Conservation (phyloP, 2,797 vertebrate genomes). For the Psittacula derbiana region DNA sequence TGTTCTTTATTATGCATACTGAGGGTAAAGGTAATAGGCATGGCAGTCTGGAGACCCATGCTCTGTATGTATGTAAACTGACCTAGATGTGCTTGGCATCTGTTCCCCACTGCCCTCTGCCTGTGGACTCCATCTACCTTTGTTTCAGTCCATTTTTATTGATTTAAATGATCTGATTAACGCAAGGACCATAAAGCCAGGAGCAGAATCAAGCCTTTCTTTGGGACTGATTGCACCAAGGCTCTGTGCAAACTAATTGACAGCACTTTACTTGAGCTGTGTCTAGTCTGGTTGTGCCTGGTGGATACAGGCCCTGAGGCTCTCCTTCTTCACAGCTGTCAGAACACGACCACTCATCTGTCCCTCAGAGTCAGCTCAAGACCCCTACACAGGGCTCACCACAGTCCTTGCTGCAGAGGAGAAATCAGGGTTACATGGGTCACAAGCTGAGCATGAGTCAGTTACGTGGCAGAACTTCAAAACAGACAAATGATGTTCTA, state of each 20-base stretch:
- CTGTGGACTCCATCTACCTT: neutral
- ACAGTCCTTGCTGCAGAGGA: neutral
- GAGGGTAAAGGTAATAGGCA: neutral
- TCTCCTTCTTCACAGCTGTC: neutral
- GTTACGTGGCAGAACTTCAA: neutral
- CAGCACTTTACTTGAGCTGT: neutral
- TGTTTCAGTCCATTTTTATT: neutral
- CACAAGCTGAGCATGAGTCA: neutral
- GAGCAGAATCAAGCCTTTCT: neutral
- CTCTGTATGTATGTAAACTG: neutral
- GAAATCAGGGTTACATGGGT: neutral
- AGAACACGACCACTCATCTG: neutral
- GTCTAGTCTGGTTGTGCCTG: neutral
- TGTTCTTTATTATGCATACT: neutral
- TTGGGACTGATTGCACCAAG: neutral
- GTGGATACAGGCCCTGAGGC: neutral
- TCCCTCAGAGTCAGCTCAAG: neutral
- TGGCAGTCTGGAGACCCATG: neutral
- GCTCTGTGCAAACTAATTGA: neutral
- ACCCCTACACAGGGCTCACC: fast-evolving
- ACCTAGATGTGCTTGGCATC: neutral
- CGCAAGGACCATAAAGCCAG: neutral
- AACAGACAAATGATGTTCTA: neutral
- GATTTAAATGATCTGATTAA: neutral
- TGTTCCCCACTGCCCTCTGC: neutral